Evolutionary conservation across 1,140 invertebrate species (phyloP).

Genomic region (Drosophila parabipectinata): DNA sequence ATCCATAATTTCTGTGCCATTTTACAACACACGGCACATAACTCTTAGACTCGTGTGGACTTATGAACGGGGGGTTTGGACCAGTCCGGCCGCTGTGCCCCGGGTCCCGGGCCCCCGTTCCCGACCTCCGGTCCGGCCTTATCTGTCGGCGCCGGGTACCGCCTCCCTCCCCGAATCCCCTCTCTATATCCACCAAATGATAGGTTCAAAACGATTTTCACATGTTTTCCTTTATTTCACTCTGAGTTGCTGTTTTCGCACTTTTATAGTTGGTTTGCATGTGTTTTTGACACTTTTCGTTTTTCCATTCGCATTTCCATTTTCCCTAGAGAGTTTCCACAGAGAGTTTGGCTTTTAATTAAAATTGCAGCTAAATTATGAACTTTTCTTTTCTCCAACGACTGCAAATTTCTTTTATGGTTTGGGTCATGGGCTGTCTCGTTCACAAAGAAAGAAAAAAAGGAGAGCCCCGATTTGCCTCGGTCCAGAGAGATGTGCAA

Average conservation of each 20-base stretch:
- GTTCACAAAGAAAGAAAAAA: conserved; percentile 13
- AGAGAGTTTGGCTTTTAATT: conserved; percentile 66
- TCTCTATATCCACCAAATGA: neutral
- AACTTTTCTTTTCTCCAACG: conserved; percentile 78
- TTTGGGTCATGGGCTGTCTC: conserved; percentile 45
- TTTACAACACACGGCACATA: conserved; percentile 77
- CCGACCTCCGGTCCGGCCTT: conserved; percentile 36
- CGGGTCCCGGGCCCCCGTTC: conserved; percentile 11
- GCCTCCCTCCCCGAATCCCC: too few relatives aligned
- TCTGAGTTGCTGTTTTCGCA: conserved; percentile 40
- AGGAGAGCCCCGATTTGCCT: too few relatives aligned
- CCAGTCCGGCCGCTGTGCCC: conserved; percentile 2
- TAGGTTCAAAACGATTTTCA: conserved; percentile 72
- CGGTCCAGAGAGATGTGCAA: conserved; percentile 30
- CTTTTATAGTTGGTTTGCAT: conserved; percentile 32
- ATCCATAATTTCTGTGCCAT: conserved; percentile 75
- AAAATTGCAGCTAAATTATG: conserved; percentile 77
- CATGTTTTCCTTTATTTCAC: conserved; percentile 64
- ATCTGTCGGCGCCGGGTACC: conserved; percentile 55
- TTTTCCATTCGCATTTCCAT: conserved; percentile 34
- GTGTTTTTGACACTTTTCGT: conserved; percentile 43
- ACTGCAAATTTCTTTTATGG: conserved; percentile 63
- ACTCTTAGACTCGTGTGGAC: conserved; percentile 51
- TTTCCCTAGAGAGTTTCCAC: conserved; percentile 9
- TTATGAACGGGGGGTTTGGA: conserved; percentile 28